These are phyloP conservation scores for Nyctibius bracteatus DNA, from an alignment of 2,113 vertebrate species.

Conservation along the genomic window DNA sequence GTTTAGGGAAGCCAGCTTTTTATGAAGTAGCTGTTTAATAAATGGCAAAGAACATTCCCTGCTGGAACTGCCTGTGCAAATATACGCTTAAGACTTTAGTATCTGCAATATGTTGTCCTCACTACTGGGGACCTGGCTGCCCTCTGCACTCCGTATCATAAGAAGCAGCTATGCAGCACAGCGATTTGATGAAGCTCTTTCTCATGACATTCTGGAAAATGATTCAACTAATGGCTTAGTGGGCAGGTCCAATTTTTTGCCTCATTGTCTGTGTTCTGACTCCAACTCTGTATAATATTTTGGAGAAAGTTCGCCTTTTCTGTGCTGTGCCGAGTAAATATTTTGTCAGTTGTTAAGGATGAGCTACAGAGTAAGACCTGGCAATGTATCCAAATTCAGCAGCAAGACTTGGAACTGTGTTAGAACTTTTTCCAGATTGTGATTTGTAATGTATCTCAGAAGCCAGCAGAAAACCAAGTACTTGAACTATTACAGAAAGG, in stretches of 20 bases:
- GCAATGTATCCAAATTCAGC: slow-evolving; percentile 78
- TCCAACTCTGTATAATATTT: slow-evolving; percentile 81
- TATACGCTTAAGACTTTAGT: background rate
- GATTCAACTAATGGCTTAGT: slow-evolving; percentile 67
- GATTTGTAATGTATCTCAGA: slow-evolving; percentile 74
- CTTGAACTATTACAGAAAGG: slow-evolving; percentile 68
- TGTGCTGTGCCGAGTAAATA: slow-evolving; percentile 83
- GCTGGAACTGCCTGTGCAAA: background rate
- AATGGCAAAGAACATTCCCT: background rate
- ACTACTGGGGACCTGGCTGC: background rate
- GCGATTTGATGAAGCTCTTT: slow-evolving; percentile 34
- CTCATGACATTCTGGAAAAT: slow-evolving; percentile 78
- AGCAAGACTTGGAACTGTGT: slow-evolving; percentile 71
- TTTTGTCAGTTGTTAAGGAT: slow-evolving; percentile 91
- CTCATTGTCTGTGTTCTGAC: slow-evolving; percentile 81
- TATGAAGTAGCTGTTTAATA: background rate
- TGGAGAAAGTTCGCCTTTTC: slow-evolving; percentile 79
- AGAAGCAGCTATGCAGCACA: background rate
- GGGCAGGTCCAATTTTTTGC: slow-evolving; percentile 74
- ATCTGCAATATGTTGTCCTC: background rate
- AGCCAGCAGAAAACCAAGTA: slow-evolving; percentile 77
- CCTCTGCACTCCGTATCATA: background rate
- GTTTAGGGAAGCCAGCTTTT: background rate
- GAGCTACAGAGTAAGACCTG: slow-evolving; percentile 76
- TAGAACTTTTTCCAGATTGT: slow-evolving; percentile 79